These are phyloP conservation scores for Xanthia icteritia DNA, from an alignment of 2,888 invertebrate species.

Conservation along the genomic window DNA sequence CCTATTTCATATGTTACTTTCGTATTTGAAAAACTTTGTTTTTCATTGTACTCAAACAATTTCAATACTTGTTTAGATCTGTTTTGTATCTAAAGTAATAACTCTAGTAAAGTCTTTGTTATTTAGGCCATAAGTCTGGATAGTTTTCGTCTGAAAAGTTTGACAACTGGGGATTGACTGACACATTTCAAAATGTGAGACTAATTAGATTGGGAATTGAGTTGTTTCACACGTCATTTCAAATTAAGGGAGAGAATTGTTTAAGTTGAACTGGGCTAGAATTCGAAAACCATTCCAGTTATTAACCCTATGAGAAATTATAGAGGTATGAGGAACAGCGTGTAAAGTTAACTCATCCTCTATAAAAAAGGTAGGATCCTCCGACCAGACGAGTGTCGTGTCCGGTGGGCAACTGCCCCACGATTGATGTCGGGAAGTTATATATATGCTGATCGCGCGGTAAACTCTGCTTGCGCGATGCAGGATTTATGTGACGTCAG, in stretches of 20 bases:
- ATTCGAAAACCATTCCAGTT: not conserved
- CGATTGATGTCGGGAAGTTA: no score
- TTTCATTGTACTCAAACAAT: not conserved
- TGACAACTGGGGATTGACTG: conserved; percentile 30
- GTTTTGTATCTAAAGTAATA: conserved; percentile 17
- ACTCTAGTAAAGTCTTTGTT: conserved; percentile 24
- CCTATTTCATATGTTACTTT: not conserved
- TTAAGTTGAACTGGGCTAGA: not conserved
- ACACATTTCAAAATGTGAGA: conserved; percentile 16
- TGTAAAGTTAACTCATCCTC: no score
- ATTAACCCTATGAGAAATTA: not conserved
- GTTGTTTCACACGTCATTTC: not conserved
- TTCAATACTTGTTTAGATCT: not conserved
- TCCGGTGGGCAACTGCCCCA: no score
- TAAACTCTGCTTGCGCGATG: no score
- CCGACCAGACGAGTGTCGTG: no score
- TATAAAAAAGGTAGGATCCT: no score
- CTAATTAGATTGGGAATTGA: conserved; percentile 17
- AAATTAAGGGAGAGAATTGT: not conserved
- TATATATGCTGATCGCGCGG: no score
- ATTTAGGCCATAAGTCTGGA: conserved; percentile 26
- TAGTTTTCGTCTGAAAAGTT: conserved; percentile 53
- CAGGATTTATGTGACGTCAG: no score
- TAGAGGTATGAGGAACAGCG: no score
- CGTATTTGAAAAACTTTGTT: not conserved